Conservation (phyloP, 2,888 invertebrate species). For the Galerucella calmariensis region DNA sequence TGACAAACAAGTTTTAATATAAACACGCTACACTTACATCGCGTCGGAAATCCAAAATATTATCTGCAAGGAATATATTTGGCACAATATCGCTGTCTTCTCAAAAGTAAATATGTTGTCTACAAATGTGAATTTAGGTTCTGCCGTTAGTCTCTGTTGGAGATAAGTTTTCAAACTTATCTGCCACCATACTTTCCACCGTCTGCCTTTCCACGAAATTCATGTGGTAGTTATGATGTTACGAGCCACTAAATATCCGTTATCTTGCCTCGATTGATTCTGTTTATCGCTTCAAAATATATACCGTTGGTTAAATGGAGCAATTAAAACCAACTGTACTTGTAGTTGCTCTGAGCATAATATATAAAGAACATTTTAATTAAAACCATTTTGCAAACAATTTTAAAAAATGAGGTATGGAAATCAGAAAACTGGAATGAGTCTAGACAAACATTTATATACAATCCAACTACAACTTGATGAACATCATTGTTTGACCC, state of each 20-base stretch:
- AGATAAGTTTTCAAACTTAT: slow-evolving; percentile 31
- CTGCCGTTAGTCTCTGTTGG: slow-evolving; percentile 25
- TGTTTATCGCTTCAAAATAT: slow-evolving; percentile 22
- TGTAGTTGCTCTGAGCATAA: neutral
- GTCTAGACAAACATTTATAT: neutral
- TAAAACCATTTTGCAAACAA: neutral
- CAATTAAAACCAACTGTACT: neutral
- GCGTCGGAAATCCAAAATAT: slow-evolving; percentile 48
- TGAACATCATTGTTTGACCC: neutral
- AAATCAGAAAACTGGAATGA: no score
- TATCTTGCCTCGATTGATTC: slow-evolving; percentile 32
- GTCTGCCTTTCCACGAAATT: slow-evolving; percentile 29
- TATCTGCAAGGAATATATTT: slow-evolving; percentile 48
- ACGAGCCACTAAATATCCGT: slow-evolving; percentile 26
- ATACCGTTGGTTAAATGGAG: neutral
- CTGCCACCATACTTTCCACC: slow-evolving; percentile 31
- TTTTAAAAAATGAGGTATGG: no score
- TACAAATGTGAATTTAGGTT: slow-evolving; percentile 35
- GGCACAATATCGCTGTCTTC: slow-evolving; percentile 28
- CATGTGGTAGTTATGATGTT: slow-evolving; percentile 34
- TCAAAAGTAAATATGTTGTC: slow-evolving; percentile 39
- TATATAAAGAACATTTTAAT: no score
- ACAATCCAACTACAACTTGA: neutral
- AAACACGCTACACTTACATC: slow-evolving; percentile 27
- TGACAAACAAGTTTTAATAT: no score